Evolutionary conservation across 2,113 vertebrate species (phyloP), one percentile per base, ranked within the genome.

Genomic region (Charina bottae): DNA sequence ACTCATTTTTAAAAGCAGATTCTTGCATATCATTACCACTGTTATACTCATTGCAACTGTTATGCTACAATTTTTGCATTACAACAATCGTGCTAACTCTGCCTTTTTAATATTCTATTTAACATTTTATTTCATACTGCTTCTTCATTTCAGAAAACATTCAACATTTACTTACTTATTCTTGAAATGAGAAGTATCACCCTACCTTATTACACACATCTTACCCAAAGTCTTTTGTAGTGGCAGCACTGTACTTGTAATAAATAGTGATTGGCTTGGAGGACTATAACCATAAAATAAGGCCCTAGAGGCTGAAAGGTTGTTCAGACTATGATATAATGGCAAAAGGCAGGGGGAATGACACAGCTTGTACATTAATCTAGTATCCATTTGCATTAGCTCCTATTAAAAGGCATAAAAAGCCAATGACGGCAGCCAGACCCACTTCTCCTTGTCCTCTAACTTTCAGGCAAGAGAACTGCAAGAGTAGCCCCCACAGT

Each of bases 201-300:
- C 42, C 89, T 91, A 90, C 90, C 92, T 91, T 85, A 93, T 87
- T 91, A 87, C 23, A 78, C 60, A 91, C 62, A 83, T 92, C 72
- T 88, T 54, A 84, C 68, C 19, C 49, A 83, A 94, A 90, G 89
- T 85, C 58, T 91, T 96, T 94, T 94, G 90, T 55, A 89, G 93
- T 92, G 84, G 86, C 60, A 90, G 64, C 53, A 86, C 6, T 90
- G 42, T 78, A 88, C 90, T 85, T 93, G 9, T 94, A 95, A 94
- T 93, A 96, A 96, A 94, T 7, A 95, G 89, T 93, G 90, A 96
- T 10, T 95, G 90, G 59, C 94, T 46, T 95, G 60, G 89, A 95
- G 86, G 83, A 33, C 0, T 23, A 95, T 0, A 23, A 62, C 91
- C 95, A 95, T 94, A 96, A 96, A 97, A 93, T 90, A 95, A 72